Conservation (phyloP, 2,797 vertebrate species). For the Antennarius maculatus region DNA sequence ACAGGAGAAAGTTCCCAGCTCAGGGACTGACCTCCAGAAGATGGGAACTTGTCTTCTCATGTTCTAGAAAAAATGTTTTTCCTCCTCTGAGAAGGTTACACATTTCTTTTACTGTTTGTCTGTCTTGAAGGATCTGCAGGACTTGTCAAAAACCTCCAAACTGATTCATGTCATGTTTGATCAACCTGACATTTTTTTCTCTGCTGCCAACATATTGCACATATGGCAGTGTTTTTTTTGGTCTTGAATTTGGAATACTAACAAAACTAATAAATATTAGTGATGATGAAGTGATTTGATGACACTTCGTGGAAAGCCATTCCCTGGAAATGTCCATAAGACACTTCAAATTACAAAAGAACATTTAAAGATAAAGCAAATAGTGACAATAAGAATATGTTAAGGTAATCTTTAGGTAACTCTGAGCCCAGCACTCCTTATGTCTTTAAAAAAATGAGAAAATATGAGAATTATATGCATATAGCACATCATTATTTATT, state of each 20-base stretch:
- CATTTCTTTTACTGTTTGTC: conserved; percentile 25
- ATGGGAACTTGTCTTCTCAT: conserved; percentile 30
- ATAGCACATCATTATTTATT: not conserved
- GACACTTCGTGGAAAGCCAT: no score
- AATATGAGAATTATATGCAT: not conserved
- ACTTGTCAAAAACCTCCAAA: conserved; percentile 11
- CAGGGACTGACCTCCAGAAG: conserved; percentile 15
- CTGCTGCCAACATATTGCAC: conserved; percentile 10
- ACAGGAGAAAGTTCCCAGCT: conserved; percentile 6
- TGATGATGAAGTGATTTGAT: no score
- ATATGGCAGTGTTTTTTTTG: not conserved
- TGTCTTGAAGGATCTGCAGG: conserved; percentile 4
- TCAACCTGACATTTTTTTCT: not conserved
- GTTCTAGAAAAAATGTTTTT: conserved; percentile 30
- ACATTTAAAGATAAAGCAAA: not conserved
- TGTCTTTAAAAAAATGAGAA: not conserved
- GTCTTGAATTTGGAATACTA: not conserved
- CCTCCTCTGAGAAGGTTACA: conserved; percentile 8
- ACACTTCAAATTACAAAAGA: not conserved
- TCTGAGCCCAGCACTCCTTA: not conserved
- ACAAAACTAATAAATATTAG: no score
- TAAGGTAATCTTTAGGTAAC: not conserved
- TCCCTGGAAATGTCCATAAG: not conserved
- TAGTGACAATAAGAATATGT: no score
- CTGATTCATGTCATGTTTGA: conserved; percentile 10